These are phyloP conservation scores for Lasioglossum leucozonium DNA, from an alignment of 2,888 invertebrate species.

Conservation along the genomic window DNA sequence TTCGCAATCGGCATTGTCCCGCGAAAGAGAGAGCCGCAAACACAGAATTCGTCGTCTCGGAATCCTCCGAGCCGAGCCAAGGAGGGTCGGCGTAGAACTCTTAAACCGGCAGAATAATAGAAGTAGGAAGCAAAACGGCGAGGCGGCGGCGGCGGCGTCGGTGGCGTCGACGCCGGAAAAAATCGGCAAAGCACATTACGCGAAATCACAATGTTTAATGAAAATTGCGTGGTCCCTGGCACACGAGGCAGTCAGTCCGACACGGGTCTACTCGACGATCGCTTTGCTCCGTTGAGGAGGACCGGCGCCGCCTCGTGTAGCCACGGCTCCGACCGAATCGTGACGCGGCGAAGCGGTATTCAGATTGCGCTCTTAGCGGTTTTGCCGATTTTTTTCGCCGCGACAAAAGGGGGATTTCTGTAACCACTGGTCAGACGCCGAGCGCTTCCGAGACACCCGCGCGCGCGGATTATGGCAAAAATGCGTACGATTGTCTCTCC, in stretches of 20 bases:
- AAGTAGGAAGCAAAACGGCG: constrained; percentile 77
- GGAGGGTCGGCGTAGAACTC: constrained; percentile 35
- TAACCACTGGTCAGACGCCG: constrained; percentile 81
- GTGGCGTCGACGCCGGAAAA: constrained; percentile 65
- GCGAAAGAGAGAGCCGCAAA: constrained; percentile 52
- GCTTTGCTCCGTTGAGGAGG: neutral
- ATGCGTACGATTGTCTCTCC: constrained; percentile 38
- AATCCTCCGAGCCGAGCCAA: constrained; percentile 20
- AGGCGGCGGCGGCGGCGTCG: constrained; percentile 49
- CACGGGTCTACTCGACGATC: neutral
- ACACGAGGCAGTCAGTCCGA: constrained; percentile 71
- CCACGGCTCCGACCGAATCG: constrained; percentile 79
- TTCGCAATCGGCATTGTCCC: constrained; percentile 53
- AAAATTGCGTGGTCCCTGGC: constrained; percentile 79
- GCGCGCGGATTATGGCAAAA: constrained; percentile 44
- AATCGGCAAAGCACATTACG: constrained; percentile 81
- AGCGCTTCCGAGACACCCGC: constrained; percentile 39
- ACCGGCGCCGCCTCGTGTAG: constrained; percentile 76
- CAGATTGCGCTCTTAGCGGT: constrained; percentile 85
- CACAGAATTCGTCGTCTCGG: constrained; percentile 48
- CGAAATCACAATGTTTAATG: constrained; percentile 84
- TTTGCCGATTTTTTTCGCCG: constrained; percentile 80
- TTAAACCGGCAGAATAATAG: constrained; percentile 75
- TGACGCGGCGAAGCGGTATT: constrained; percentile 84
- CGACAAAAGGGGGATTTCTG: constrained; percentile 78